Percentiles rank a stretch among this genome's conserved stretches.
phyloP scores from a whole-genome alignment of 1,140 invertebrate species.

The Linepithema humile region DNA sequence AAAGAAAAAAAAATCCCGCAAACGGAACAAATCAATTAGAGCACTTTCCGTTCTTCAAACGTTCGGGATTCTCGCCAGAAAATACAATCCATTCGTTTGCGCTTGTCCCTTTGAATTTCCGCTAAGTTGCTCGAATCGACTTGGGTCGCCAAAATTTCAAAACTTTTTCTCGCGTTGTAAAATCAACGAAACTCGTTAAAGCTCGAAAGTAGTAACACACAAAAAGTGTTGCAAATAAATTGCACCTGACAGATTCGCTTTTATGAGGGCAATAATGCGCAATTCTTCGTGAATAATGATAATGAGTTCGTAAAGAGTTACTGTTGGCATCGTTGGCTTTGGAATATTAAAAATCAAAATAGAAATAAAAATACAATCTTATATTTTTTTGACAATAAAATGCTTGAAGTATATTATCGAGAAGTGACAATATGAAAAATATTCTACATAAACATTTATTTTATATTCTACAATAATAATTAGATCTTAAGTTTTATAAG shows the following conservation, averaged over 20 bases:
- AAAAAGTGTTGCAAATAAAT: constrained; percentile 21
- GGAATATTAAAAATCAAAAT: constrained; percentile 21
- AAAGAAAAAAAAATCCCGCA: not conserved
- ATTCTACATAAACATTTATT: too few relatives aligned
- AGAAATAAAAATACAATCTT: constrained; percentile 6
- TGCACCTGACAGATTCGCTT: not conserved
- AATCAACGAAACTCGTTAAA: constrained; percentile 13
- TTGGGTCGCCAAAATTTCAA: not conserved
- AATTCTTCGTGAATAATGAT: constrained; percentile 24
- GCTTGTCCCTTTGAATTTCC: not conserved
- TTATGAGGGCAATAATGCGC: constrained; percentile 30
- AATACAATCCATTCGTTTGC: constrained; percentile 20
- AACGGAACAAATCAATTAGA: not conserved
- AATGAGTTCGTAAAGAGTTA: constrained; percentile 13
- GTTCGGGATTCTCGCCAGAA: not conserved
- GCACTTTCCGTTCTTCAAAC: not conserved
- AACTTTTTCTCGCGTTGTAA: not conserved
- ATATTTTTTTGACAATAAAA: not conserved
- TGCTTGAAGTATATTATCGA: not conserved
- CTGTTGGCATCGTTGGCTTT: not conserved
- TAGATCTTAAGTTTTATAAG: too few relatives aligned
- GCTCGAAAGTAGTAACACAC: not conserved
- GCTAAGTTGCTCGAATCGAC: not conserved
- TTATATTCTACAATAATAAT: too few relatives aligned
- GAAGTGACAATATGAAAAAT: too few relatives aligned